phyloP scores from a whole-genome alignment of 1,140 invertebrate genomes.

The Matsumurasca onukii region DNA sequence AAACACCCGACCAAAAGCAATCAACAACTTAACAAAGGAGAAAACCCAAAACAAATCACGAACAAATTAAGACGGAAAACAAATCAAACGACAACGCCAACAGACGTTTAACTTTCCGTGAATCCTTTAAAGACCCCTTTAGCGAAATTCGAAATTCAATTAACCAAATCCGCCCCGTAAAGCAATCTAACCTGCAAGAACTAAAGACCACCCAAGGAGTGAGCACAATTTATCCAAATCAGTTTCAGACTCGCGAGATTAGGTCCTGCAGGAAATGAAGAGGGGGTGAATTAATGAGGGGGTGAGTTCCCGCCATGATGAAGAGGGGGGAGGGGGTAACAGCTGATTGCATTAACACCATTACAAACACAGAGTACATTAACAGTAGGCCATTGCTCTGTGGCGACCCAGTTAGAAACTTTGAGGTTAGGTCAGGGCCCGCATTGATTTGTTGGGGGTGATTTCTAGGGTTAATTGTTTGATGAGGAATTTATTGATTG shows the following conservation, averaged over 20 bases:
- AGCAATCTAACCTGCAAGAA: neutral
- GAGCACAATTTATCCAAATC: constrained; percentile 22
- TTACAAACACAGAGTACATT: constrained; percentile 6
- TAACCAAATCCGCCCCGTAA: neutral
- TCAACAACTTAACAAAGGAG: too few relatives aligned
- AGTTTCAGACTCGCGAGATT: constrained; percentile 11
- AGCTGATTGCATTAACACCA: constrained; percentile 23
- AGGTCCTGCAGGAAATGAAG: constrained; percentile 10
- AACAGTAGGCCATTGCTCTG: neutral
- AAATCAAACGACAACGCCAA: too few relatives aligned
- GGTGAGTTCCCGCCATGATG: constrained; percentile 20
- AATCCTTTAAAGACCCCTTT: neutral
- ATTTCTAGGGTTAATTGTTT: too few relatives aligned
- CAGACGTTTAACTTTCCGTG: too few relatives aligned
- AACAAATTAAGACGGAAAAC: too few relatives aligned
- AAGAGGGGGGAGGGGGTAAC: neutral
- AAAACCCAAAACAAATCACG: too few relatives aligned
- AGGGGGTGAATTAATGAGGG: constrained; percentile 26
- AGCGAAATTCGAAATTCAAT: neutral
- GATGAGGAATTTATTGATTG: too few relatives aligned
- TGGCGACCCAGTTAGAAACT: neutral
- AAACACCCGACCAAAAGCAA: too few relatives aligned
- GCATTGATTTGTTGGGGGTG: too few relatives aligned
- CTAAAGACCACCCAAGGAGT: neutral
- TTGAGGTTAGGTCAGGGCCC: constrained; percentile 4